Evolutionary conservation across 2,113 vertebrate genomes (phyloP).

Genomic region (Bungarus multicinctus): DNA sequence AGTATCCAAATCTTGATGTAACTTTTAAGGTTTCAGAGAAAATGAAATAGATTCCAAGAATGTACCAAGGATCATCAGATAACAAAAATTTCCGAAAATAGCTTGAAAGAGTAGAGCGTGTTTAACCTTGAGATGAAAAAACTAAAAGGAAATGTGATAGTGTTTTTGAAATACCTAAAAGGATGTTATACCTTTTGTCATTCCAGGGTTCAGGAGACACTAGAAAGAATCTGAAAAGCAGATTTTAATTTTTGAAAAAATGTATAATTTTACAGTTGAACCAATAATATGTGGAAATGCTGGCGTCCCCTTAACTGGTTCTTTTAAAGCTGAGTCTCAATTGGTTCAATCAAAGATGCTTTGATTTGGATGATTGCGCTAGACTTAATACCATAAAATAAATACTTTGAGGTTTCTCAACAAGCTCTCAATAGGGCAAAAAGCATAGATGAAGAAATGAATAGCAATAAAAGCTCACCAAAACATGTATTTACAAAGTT

Average conservation of each 20-base stretch:
- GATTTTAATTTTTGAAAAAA: background rate
- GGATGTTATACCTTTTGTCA: background rate
- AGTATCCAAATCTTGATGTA: background rate
- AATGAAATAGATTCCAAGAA: background rate
- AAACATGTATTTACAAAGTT: background rate
- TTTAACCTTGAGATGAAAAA: background rate
- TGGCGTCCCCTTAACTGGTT: background rate
- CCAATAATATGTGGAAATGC: background rate
- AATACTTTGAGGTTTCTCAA: background rate
- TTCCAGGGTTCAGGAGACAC: background rate
- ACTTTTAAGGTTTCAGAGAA: background rate
- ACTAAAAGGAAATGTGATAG: background rate
- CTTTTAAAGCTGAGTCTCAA: background rate
- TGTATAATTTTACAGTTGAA: background rate
- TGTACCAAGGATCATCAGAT: background rate
- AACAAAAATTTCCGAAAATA: background rate
- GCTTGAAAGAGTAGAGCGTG: background rate
- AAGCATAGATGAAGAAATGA: background rate
- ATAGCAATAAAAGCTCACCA: background rate
- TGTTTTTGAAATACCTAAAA: background rate
- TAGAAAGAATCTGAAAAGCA: background rate
- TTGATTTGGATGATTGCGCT: background rate
- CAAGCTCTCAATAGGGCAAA: background rate
- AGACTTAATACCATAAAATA: background rate
- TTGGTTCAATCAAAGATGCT: background rate